Evolutionary conservation across 2,797 vertebrate species (phyloP).

Genomic region (Lateolabrax maculatus): DNA sequence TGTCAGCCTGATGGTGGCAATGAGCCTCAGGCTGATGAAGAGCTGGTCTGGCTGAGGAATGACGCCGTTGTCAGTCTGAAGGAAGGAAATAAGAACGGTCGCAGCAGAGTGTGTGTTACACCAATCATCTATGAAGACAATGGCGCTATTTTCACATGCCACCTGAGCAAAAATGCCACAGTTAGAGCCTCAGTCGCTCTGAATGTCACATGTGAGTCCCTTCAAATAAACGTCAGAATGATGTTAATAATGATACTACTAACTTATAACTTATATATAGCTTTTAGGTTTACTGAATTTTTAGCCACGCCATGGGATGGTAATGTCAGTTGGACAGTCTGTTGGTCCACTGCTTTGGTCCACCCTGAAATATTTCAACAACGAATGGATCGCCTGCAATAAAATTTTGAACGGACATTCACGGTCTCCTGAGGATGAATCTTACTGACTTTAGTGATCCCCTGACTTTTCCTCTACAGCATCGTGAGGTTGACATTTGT

Average conservation of each 20-base stretch:
- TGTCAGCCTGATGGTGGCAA: slow-evolving; percentile 54
- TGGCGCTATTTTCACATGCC: slow-evolving; percentile 88
- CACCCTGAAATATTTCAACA: not conserved
- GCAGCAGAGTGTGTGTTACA: slow-evolving; percentile 89
- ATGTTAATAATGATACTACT: not conserved
- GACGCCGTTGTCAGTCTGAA: slow-evolving; percentile 74
- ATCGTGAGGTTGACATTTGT: not conserved
- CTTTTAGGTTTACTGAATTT: not conserved
- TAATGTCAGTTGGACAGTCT: not conserved
- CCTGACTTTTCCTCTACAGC: not conserved
- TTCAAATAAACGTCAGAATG: not conserved
- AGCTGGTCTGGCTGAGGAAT: slow-evolving; percentile 91
- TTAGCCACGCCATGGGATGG: not conserved
- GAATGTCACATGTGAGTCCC: slow-evolving; percentile 91
- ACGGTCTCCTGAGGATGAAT: not conserved
- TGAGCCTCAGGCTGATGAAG: slow-evolving; percentile 34
- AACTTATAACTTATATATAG: not conserved
- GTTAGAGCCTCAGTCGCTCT: slow-evolving; percentile 85
- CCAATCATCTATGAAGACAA: slow-evolving; percentile 84
- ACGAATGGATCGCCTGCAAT: not conserved
- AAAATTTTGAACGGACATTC: not conserved
- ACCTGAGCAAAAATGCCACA: slow-evolving; percentile 75
- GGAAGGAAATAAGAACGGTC: slow-evolving; percentile 84
- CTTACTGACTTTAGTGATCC: not conserved
- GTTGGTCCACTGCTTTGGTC: not conserved